A percentile compares a stretch with the other conserved stretches of the same genome.
These are phyloP conservation scores for Nephrocerus scutellatus DNA, from an alignment of 2,888 invertebrate species.

Conservation along the genomic window DNA sequence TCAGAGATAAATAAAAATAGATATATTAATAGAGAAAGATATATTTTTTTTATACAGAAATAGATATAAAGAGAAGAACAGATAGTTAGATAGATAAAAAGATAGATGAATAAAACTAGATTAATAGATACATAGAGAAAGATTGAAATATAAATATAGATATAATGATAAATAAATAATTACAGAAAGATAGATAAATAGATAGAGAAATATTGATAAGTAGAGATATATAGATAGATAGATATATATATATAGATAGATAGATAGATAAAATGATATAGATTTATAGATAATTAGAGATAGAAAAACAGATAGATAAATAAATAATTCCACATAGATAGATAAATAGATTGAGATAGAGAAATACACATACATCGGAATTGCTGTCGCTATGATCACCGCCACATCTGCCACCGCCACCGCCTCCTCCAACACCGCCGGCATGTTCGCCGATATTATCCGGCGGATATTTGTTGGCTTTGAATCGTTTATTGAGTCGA, in stretches of 20 bases:
- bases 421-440: conserved; percentile 33
- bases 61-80: not conserved
- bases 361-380: conserved; percentile 35
- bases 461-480: conserved; percentile 47
- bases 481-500: conserved; percentile 71
- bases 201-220: not conserved
- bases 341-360: not conserved
- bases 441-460: conserved; percentile 29
- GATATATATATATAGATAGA: not conserved
- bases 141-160: not conserved
- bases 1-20: conserved; percentile 14
- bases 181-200: not conserved
- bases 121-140: not conserved
- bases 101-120: not conserved
- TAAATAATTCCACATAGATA: not conserved
- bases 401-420: conserved; percentile 33
- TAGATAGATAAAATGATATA: not conserved
- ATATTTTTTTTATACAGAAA: conserved; percentile 1
- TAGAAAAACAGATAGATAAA: not conserved
- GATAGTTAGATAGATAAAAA: not conserved
- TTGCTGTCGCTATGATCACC: conserved; percentile 27
- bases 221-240: not conserved
- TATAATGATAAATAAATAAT: not conserved
- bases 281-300: not conserved
- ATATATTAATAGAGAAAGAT: conserved; percentile 36